These are phyloP conservation scores for Falco columbarius DNA, from an alignment of 2,797 vertebrate species.

Conservation along the genomic window DNA sequence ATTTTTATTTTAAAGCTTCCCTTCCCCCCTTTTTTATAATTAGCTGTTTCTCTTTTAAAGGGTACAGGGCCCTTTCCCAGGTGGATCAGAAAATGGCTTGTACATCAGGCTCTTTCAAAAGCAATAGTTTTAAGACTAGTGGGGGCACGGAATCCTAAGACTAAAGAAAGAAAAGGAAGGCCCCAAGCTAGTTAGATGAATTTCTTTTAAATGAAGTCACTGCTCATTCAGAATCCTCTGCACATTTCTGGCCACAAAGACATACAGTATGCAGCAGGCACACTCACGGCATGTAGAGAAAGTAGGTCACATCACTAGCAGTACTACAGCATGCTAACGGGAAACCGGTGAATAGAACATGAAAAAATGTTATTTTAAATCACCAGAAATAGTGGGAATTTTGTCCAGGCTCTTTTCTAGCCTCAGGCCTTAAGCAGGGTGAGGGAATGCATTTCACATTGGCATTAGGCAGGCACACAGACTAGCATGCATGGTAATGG, in stretches of 20 bases:
- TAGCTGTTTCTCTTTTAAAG: not conserved
- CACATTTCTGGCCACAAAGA: conserved; percentile 64
- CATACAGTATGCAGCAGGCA: conserved; percentile 41
- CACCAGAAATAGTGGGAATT: conserved; percentile 34
- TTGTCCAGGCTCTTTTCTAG: conserved; percentile 6
- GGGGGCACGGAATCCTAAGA: conserved; percentile 13
- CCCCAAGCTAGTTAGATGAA: conserved; percentile 15
- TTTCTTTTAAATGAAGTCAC: conserved; percentile 55
- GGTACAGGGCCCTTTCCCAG: not conserved
- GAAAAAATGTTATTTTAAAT: conserved; percentile 33
- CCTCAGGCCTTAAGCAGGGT: conserved; percentile 3
- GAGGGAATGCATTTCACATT: conserved; percentile 19
- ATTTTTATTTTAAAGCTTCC: not conserved
- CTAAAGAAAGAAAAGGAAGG: conserved; percentile 54
- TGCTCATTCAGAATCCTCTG: conserved; percentile 45
- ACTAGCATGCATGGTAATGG: not conserved
- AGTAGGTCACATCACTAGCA: conserved; percentile 56
- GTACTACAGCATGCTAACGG: not conserved
- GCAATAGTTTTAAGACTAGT: conserved; percentile 2
- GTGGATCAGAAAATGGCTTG: conserved; percentile 9
- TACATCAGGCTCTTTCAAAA: not conserved
- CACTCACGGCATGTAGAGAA: not conserved
- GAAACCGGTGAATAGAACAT: conserved; percentile 23
- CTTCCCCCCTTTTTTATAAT: not conserved
- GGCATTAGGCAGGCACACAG: not conserved